phyloP scores from a whole-genome alignment of 2,797 vertebrate species.

The Cossypha polioptera region DNA sequence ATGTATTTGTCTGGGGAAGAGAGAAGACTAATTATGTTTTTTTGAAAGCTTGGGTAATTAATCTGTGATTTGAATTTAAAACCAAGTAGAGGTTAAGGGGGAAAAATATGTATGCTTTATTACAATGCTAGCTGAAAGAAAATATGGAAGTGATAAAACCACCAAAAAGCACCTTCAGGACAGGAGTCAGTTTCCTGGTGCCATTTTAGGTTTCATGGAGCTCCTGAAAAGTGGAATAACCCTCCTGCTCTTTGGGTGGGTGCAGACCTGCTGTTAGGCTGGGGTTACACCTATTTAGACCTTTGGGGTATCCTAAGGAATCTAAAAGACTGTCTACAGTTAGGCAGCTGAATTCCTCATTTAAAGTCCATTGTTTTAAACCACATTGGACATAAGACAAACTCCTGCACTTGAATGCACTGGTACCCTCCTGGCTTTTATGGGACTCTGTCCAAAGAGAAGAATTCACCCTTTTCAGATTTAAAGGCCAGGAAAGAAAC shows the following conservation, averaged over 20 bases:
- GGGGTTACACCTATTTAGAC: neutral
- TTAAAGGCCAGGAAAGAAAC: neutral
- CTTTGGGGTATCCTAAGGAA: neutral
- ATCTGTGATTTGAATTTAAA: neutral
- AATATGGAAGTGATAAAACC: fast-evolving
- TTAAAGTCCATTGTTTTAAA: neutral
- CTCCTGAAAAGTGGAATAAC: neutral
- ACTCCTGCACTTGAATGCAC: neutral
- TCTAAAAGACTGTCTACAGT: neutral
- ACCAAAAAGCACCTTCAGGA: neutral
- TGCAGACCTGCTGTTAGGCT: neutral
- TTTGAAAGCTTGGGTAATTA: neutral
- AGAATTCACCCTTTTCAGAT: neutral
- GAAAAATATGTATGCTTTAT: neutral
- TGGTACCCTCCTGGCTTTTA: neutral
- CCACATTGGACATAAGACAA: neutral
- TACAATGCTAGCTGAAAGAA: neutral
- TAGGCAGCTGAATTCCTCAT: neutral
- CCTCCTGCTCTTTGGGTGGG: neutral
- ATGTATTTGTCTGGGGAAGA: neutral
- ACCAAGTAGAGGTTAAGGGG: neutral
- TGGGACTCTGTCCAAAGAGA: neutral
- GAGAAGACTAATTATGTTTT: neutral
- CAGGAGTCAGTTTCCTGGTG: neutral
- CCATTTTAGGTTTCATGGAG: neutral